phyloP scores from a whole-genome alignment of 2,888 invertebrate genomes.

The Drosophila antonietae region DNA sequence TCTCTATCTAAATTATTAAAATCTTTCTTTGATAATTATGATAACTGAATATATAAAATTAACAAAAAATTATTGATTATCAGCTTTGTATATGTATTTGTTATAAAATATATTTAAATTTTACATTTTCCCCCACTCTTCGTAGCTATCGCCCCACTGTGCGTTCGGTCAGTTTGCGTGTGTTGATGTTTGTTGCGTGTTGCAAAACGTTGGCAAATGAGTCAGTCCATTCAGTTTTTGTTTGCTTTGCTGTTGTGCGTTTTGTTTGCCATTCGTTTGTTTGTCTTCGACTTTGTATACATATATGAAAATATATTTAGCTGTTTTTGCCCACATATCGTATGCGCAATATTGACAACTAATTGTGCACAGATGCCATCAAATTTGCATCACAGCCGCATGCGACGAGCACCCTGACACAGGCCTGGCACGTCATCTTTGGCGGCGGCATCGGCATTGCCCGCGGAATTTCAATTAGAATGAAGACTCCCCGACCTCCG shows the following conservation, averaged over 20 bases:
- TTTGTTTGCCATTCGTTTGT: constrained; percentile 34
- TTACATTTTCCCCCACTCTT: not conserved
- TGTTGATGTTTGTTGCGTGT: constrained; percentile 73
- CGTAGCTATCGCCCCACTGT: constrained; percentile 47
- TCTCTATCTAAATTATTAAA: not conserved
- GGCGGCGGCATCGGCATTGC: constrained; percentile 39
- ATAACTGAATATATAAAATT: not conserved
- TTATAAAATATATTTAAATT: not conserved
- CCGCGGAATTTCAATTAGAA: constrained; percentile 72
- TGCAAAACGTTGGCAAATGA: constrained; percentile 76
- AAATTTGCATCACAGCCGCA: constrained; percentile 70
- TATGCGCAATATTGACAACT: constrained; percentile 76
- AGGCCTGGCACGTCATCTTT: constrained; percentile 26
- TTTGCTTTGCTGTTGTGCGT: constrained; percentile 45
- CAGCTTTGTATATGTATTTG: too few species aligned
- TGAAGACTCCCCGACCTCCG: constrained; percentile 43
- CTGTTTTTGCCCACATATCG: constrained; percentile 56
- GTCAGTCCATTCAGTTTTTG: constrained; percentile 66
- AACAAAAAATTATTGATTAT: not conserved
- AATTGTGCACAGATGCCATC: constrained; percentile 77
- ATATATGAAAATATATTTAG: constrained; percentile 3
- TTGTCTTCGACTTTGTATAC: constrained; percentile 2
- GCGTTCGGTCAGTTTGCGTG: constrained; percentile 62
- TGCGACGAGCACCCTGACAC: constrained; percentile 26
- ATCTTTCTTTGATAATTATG: not conserved